Conservation (phyloP, 2,797 vertebrate genomes). For the Mionectes olivaceus region DNA sequence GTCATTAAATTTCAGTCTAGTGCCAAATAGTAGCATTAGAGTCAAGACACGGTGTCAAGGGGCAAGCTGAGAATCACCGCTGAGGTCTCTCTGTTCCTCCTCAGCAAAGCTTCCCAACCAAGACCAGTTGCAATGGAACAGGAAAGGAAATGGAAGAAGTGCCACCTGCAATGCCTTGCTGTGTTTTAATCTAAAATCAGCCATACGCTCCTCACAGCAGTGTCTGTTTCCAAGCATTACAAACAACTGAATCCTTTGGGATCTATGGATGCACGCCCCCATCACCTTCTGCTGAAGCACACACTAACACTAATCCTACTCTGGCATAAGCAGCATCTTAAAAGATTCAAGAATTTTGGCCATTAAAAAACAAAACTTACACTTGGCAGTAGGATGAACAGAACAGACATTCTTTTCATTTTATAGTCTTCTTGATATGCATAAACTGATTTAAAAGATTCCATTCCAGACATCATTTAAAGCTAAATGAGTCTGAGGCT, state of each 20-base stretch:
- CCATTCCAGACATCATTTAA: background rate
- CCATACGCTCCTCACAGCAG: background rate
- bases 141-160: background rate
- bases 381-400: background rate
- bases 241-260: background rate
- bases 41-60: background rate
- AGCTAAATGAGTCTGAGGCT: constrained; percentile 9
- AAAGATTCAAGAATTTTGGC: background rate
- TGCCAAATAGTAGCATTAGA: background rate
- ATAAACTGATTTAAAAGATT: constrained; percentile 20
- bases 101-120: background rate
- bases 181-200: constrained; percentile 20
- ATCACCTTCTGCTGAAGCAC: background rate
- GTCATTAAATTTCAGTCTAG: background rate
- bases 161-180: background rate
- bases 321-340: background rate
- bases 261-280: rapidly evolving
- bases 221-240: background rate
- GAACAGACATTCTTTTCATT: constrained; percentile 3
- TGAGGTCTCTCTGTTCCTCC: background rate
- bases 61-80: background rate
- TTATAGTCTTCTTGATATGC: background rate
- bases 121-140: background rate
- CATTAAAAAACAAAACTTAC: background rate
- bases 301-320: background rate